phyloP scores from a whole-genome alignment of 2,888 invertebrate genomes.

The Cotesia congregata region DNA sequence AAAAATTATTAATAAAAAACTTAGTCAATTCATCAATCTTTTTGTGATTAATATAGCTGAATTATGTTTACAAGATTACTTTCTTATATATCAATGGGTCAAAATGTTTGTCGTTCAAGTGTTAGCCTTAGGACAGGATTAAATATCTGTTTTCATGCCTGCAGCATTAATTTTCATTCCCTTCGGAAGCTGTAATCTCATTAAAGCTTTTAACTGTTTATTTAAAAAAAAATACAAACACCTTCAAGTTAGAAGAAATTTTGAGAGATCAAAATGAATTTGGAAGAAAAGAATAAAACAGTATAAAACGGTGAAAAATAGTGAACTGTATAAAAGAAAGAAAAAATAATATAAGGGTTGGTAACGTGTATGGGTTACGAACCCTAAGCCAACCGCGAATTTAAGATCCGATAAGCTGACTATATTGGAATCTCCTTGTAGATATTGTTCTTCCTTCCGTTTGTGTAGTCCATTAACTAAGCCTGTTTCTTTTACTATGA shows the following conservation, averaged over 20 bases:
- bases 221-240: constrained; percentile 15
- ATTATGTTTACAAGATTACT: too few relatives aligned
- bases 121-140: constrained; percentile 28
- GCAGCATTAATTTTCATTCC: constrained; percentile 28
- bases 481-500: neutral
- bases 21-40: too few relatives aligned
- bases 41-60: too few relatives aligned
- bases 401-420: constrained; percentile 60
- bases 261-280: neutral
- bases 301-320: neutral
- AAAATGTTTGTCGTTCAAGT: constrained; percentile 8
- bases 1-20: too few relatives aligned
- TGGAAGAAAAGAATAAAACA: neutral
- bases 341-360: constrained; percentile 38
- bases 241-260: constrained; percentile 37
- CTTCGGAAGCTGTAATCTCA: neutral
- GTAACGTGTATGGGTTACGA: constrained; percentile 56
- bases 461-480: neutral
- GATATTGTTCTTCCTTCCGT: constrained; percentile 13
- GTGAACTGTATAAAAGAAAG: neutral
- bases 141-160: constrained; percentile 21
- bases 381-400: constrained; percentile 55
- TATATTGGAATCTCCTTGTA: constrained; percentile 54
- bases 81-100: neutral
- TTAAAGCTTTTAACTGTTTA: neutral